phyloP scores from a whole-genome alignment of 64 coral and sea anemone species.

The Pocillopora verrucosa region DNA sequence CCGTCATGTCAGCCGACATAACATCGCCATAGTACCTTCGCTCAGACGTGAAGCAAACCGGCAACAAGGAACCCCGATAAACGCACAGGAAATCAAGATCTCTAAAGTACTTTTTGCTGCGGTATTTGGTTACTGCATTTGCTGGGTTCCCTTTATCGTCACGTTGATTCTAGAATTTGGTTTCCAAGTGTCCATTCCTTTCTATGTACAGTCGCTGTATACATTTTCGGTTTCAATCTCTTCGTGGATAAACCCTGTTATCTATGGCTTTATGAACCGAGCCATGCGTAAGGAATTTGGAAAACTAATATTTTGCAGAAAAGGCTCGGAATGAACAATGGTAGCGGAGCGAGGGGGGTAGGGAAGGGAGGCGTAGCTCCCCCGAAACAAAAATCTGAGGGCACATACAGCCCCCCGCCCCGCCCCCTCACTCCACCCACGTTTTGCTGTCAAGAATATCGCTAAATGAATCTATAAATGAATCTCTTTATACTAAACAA shows the following conservation, averaged over 20 bases:
- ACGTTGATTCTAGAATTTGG: not conserved
- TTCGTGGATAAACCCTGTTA: not conserved
- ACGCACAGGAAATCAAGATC: not conserved
- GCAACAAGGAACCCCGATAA: not conserved
- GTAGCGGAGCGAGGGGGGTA: not conserved
- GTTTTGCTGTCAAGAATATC: too few relatives aligned
- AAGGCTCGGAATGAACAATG: not conserved
- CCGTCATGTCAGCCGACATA: not conserved
- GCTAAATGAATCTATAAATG: too few relatives aligned
- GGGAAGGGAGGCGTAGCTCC: too few relatives aligned
- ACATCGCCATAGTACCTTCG: not conserved
- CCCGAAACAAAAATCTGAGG: too few relatives aligned
- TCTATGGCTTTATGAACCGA: conserved; percentile 3
- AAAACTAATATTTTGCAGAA: not conserved
- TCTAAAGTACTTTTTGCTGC: not conserved
- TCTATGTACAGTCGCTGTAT: not conserved
- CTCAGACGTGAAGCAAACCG: not conserved
- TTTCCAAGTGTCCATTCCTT: not conserved
- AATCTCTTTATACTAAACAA: too few relatives aligned
- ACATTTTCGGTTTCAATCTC: not conserved
- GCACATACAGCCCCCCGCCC: too few relatives aligned
- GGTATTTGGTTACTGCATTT: not conserved
- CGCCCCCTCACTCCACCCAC: too few relatives aligned
- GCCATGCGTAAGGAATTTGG: not conserved
- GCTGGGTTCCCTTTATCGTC: not conserved